A percentile compares a stretch with the other conserved stretches of the same genome.
Conservation (phyloP, 2,888 invertebrate species). For the Sisyra nigra region DNA sequence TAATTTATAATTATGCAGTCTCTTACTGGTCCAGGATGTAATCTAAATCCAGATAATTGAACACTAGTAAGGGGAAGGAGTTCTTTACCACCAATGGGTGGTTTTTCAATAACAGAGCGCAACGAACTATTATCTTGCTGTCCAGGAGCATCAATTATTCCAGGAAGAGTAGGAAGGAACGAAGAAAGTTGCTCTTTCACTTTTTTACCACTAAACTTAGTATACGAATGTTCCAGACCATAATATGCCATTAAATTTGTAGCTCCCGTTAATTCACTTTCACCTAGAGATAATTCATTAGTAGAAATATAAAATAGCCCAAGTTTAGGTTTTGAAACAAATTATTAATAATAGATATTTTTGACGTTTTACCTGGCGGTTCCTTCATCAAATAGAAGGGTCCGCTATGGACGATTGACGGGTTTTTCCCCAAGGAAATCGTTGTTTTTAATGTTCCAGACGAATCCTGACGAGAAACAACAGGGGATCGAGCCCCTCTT, state of each 20-base stretch:
- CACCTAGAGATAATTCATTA: conserved; percentile 50
- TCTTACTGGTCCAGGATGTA: conserved; percentile 79
- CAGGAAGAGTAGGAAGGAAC: conserved; percentile 87
- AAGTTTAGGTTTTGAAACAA: background rate
- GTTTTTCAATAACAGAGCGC: conserved; percentile 88
- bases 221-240: conserved; percentile 92
- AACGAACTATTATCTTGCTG: conserved; percentile 74
- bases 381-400: conserved; percentile 98
- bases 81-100: conserved; percentile 85
- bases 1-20: conserved; percentile 3
- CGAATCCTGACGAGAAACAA: conserved; percentile 90
- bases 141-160: conserved; percentile 88
- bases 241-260: conserved; percentile 94
- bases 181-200: conserved; percentile 89
- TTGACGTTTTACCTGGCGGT: conserved; percentile 54
- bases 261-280: conserved; percentile 87
- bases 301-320: conserved; percentile 12
- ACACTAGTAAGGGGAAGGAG: conserved; percentile 70
- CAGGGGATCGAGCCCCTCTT: conserved; percentile 84
- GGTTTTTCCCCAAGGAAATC: conserved; percentile 92
- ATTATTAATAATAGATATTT: conserved; percentile 5
- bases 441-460: conserved; percentile 96
- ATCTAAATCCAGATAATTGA: conserved; percentile 80
- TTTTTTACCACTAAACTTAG: conserved; percentile 94
- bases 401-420: conserved; percentile 92